Evolutionary conservation across 2,888 invertebrate genomes (phyloP).

Genomic region (Drosophila subquinaria): DNA sequence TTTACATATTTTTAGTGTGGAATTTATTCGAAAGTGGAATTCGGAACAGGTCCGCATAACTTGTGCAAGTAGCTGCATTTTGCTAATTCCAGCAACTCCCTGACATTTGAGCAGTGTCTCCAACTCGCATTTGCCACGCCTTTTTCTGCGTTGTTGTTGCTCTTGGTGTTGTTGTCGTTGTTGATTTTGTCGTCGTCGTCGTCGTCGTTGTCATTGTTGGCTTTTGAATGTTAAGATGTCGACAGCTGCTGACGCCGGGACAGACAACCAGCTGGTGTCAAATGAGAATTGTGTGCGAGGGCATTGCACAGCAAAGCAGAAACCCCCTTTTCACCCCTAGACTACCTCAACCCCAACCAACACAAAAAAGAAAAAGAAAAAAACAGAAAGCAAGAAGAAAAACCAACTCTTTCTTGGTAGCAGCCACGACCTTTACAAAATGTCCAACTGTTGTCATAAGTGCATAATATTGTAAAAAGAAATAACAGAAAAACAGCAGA

Average conservation of each 20-base stretch:
- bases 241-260: constrained; percentile 71
- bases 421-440: constrained; percentile 50
- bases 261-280: constrained; percentile 64
- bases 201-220: constrained; percentile 73
- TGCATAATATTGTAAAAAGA: constrained; percentile 68
- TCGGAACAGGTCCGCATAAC: constrained; percentile 10
- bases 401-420: constrained; percentile 36
- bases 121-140: constrained; percentile 21
- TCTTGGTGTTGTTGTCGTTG: constrained; percentile 33
- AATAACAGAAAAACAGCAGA: neutral
- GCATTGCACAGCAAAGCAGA: constrained; percentile 56
- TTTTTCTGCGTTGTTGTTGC: constrained; percentile 2
- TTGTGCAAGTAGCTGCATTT: constrained; percentile 74
- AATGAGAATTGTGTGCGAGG: constrained; percentile 64
- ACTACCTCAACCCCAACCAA: constrained; percentile 6
- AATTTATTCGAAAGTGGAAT: constrained; percentile 6
- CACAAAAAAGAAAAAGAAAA: neutral
- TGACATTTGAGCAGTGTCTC: constrained; percentile 65
- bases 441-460: constrained; percentile 55
- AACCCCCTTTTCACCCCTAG: neutral
- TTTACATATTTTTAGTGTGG: neutral
- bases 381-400: neutral
- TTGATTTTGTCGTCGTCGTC: constrained; percentile 12
- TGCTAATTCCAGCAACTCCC: constrained; percentile 73
- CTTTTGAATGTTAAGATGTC: constrained; percentile 79